These are phyloP conservation scores for Diabrotica virgifera DNA, from an alignment of 1,140 invertebrate species.

Conservation along the genomic window DNA sequence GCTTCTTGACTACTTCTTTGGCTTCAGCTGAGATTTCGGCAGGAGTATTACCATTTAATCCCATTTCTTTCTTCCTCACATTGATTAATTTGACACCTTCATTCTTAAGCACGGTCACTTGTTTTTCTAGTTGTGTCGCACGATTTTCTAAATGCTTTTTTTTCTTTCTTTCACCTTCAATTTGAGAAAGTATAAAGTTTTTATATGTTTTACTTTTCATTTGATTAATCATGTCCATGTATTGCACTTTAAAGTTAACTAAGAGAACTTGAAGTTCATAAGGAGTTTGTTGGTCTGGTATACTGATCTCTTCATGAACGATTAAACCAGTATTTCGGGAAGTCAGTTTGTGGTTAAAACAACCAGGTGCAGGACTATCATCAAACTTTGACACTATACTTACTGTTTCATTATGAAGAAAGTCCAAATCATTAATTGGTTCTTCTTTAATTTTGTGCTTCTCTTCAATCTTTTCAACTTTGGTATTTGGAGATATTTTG, in stretches of 20 bases:
- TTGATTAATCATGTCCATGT: slow-evolving; percentile 73
- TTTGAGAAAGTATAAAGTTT: slow-evolving; percentile 68
- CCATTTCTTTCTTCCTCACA: slow-evolving; percentile 85
- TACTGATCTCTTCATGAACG: slow-evolving; percentile 76
- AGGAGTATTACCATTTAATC: slow-evolving; percentile 76
- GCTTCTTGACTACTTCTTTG: slow-evolving; percentile 87
- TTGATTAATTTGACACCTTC: slow-evolving; percentile 87
- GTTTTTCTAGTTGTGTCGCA: slow-evolving; percentile 84
- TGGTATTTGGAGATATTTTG: slow-evolving; percentile 44
- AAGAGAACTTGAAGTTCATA: slow-evolving; percentile 83
- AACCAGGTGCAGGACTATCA: slow-evolving; percentile 80
- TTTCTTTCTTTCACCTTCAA: slow-evolving; percentile 79
- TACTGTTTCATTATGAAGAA: slow-evolving; percentile 86
- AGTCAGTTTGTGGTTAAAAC: slow-evolving; percentile 84
- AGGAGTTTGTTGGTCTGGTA: slow-evolving; percentile 75
- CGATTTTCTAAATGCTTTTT: slow-evolving; percentile 76
- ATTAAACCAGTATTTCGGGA: slow-evolving; percentile 60
- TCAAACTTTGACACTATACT: slow-evolving; percentile 71
- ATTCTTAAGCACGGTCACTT: slow-evolving; percentile 85
- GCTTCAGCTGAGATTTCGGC: slow-evolving; percentile 84
- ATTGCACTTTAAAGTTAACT: slow-evolving; percentile 79
- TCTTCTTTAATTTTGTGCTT: slow-evolving; percentile 61
- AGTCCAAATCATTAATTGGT: slow-evolving; percentile 80
- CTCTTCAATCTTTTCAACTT: slow-evolving; percentile 52
- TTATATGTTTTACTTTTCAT: slow-evolving; percentile 79